Evolutionary conservation across 2,113 vertebrate species (phyloP).

Genomic region (Anhinga rufa): DNA sequence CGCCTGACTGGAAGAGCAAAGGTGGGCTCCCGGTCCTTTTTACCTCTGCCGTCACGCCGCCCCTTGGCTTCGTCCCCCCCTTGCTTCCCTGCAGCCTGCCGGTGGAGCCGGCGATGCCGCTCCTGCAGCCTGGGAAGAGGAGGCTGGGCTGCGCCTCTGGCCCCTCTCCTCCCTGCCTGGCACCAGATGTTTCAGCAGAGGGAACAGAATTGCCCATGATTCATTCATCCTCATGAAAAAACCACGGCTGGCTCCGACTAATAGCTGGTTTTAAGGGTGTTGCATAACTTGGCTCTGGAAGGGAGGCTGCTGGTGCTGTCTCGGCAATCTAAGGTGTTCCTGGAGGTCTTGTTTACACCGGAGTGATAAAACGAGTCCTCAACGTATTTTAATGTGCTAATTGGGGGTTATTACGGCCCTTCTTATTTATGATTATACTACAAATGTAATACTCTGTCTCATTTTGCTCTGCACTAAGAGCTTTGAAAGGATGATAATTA

Average conservation of each 20-base stretch:
- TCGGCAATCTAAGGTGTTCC: constrained; percentile 39
- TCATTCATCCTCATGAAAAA: constrained; percentile 18
- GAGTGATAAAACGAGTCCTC: constrained; percentile 56
- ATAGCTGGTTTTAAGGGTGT: not conserved
- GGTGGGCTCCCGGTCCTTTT: not conserved
- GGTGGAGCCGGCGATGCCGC: fast-evolving
- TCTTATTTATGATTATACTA: constrained; percentile 74
- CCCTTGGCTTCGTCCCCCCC: not conserved
- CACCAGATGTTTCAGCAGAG: not conserved
- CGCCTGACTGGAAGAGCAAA: not conserved
- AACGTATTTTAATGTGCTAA: constrained; percentile 71
- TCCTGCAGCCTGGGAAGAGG: not conserved
- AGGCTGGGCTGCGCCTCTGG: not conserved
- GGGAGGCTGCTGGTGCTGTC: constrained; percentile 25
- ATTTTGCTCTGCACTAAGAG: constrained; percentile 57
- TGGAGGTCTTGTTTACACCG: constrained; percentile 45
- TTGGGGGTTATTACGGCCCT: constrained; percentile 73
- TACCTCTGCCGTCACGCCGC: fast-evolving
- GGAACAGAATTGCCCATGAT: not conserved
- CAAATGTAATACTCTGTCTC: constrained; percentile 61
- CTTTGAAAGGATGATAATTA: constrained; percentile 69
- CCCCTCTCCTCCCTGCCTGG: not conserved
- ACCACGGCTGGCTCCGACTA: not conserved
- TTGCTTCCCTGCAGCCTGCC: not conserved
- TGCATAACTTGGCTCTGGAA: constrained; percentile 11